A percentile compares a stretch with the other conserved stretches of the same genome.
These are phyloP conservation scores for Callionymus lyra DNA, from an alignment of 2,113 vertebrate genomes.

Conservation along the genomic window DNA sequence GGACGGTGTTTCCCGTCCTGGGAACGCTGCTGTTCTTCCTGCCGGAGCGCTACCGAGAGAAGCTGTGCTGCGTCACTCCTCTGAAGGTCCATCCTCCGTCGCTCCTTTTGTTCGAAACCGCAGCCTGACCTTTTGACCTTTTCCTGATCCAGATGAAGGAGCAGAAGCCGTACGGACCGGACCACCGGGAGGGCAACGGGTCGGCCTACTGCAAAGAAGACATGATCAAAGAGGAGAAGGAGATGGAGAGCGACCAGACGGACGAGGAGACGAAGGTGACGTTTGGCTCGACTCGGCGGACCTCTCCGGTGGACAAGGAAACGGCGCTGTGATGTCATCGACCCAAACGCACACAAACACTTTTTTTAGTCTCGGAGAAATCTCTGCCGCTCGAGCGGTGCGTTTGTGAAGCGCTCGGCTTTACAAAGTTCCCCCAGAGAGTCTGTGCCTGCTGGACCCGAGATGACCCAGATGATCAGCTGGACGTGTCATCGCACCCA, in stretches of 20 bases:
- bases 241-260: conserved; percentile 18
- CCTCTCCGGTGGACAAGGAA: conserved; percentile 61
- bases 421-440: too few species aligned
- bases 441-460: too few species aligned
- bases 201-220: conserved; percentile 34
- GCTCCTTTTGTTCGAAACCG: neutral
- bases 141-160: conserved; percentile 44
- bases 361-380: too few species aligned
- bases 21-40: conserved; percentile 76
- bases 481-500: conserved; percentile 2
- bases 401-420: too few species aligned
- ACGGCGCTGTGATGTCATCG: conserved; percentile 66
- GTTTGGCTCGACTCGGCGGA: conserved; percentile 20
- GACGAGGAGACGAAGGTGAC: conserved; percentile 16
- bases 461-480: too few species aligned
- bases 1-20: conserved; percentile 80
- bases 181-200: conserved; percentile 62
- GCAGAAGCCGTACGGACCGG: conserved; percentile 25
- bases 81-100: conserved; percentile 46
- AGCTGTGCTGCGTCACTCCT: conserved; percentile 66
- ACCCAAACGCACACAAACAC: too few species aligned
- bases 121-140: neutral
- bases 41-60: conserved; percentile 65
- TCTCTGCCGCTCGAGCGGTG: too few species aligned
- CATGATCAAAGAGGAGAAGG: conserved; percentile 29